phyloP scores from a whole-genome alignment of 2,888 invertebrate species.

The Cyclophora punctaria region DNA sequence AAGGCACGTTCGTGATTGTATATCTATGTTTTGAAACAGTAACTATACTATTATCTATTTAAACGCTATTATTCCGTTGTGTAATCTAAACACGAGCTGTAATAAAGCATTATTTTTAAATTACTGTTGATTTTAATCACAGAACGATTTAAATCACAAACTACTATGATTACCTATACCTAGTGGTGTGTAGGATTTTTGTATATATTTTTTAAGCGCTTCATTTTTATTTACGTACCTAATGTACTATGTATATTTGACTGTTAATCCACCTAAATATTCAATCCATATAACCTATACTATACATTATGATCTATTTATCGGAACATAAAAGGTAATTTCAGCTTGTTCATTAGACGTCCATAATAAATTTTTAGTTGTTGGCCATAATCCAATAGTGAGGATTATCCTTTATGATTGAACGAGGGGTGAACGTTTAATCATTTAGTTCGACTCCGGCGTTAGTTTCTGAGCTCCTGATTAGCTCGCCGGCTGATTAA shows the following conservation, averaged over 20 bases:
- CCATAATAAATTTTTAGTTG: constrained; percentile 18
- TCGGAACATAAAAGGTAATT: too few relatives aligned
- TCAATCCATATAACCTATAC: too few relatives aligned
- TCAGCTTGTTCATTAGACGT: constrained; percentile 2
- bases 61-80: too few relatives aligned
- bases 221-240: too few relatives aligned
- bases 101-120: constrained; percentile 3
- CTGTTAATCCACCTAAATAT: too few relatives aligned
- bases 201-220: too few relatives aligned
- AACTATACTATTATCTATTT: constrained; percentile 8
- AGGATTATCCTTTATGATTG: constrained; percentile 21
- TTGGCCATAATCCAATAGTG: constrained; percentile 20
- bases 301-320: too few relatives aligned
- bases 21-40: constrained; percentile 14
- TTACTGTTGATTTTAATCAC: constrained; percentile 5
- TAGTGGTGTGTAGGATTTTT: too few relatives aligned
- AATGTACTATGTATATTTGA: too few relatives aligned
- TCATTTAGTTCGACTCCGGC: constrained; percentile 17
- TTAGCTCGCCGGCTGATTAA: constrained; percentile 16
- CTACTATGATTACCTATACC: too few relatives aligned
- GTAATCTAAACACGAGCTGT: too few relatives aligned
- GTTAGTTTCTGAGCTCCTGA: constrained; percentile 9
- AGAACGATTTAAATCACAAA: neutral
- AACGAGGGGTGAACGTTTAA: constrained; percentile 15
- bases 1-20: constrained; percentile 30